Conservation (phyloP, 2,888 invertebrate species). For the Cantharis lateralis region DNA sequence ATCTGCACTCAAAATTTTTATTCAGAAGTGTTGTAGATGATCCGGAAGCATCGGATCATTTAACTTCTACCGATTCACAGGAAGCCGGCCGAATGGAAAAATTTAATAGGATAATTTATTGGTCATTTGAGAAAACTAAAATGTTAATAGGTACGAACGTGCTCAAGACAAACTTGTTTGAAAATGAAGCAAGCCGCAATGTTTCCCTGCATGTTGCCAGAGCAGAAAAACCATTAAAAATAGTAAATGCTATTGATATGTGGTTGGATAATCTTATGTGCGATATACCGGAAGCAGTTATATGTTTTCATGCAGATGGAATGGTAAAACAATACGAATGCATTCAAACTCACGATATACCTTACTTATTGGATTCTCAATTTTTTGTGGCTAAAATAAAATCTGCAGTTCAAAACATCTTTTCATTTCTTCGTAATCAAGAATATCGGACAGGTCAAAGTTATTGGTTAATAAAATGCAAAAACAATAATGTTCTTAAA, state of each 20-base stretch:
- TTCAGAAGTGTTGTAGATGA: slow-evolving; percentile 73
- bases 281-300: slow-evolving; percentile 94
- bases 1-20: slow-evolving; percentile 85
- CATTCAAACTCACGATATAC: slow-evolving; percentile 93
- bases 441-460: slow-evolving; percentile 95
- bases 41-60: slow-evolving; percentile 70
- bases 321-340: slow-evolving; percentile 92
- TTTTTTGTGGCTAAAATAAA: slow-evolving; percentile 87
- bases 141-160: slow-evolving; percentile 89
- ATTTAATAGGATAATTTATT: slow-evolving; percentile 83
- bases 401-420: slow-evolving; percentile 91
- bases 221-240: slow-evolving; percentile 87
- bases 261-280: slow-evolving; percentile 98
- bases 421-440: slow-evolving; percentile 89
- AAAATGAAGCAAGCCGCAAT: slow-evolving; percentile 88
- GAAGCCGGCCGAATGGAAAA: slow-evolving; percentile 68
- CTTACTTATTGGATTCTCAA: slow-evolving; percentile 78
- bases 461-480: slow-evolving; percentile 95
- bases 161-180: slow-evolving; percentile 84
- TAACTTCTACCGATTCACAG: slow-evolving; percentile 66
- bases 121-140: slow-evolving; percentile 95
- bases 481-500: slow-evolving; percentile 90
- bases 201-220: slow-evolving; percentile 87
- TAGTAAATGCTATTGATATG: slow-evolving; percentile 90
- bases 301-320: slow-evolving; percentile 92